Percentiles rank a stretch among this genome's conserved stretches.
These are phyloP conservation scores for Cepphus grylle DNA, from an alignment of 2,113 vertebrate species.

Conservation along the genomic window DNA sequence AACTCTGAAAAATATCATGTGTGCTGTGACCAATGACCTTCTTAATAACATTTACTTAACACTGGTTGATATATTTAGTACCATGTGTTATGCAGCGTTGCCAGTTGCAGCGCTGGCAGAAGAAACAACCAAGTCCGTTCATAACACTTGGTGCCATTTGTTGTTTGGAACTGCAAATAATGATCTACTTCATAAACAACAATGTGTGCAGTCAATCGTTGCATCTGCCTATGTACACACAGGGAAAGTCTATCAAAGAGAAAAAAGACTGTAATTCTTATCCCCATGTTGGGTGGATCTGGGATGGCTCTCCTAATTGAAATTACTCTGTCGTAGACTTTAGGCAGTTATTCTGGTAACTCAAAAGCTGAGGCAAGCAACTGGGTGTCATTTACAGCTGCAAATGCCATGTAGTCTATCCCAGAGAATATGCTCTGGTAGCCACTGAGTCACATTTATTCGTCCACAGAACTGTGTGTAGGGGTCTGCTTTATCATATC, in stretches of 20 bases:
- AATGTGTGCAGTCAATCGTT: not conserved
- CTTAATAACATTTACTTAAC: not conserved
- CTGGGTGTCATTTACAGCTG: not conserved
- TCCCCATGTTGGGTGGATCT: not conserved
- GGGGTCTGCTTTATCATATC: not conserved
- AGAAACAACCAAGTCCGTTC: not conserved
- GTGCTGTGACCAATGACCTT: not conserved
- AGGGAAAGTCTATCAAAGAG: not conserved
- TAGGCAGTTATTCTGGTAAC: not conserved
- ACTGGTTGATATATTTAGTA: not conserved
- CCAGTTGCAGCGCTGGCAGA: not conserved
- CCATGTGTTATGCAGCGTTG: not conserved
- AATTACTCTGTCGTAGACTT: not conserved
- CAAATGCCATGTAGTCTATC: not conserved
- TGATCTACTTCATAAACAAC: not conserved
- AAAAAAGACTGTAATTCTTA: not conserved
- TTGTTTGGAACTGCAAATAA: not conserved
- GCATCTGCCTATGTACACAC: not conserved
- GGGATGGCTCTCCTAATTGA: not conserved
- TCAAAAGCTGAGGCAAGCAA: not conserved
- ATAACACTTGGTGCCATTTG: not conserved
- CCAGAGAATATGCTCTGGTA: not conserved
- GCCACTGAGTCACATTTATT: not conserved
- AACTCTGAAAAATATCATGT: not conserved
- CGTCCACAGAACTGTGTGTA: not conserved